Percentiles rank a stretch among this genome's conserved stretches.
These are phyloP conservation scores for Lota lota DNA, from an alignment of 2,113 vertebrate genomes.

Conservation along the genomic window DNA sequence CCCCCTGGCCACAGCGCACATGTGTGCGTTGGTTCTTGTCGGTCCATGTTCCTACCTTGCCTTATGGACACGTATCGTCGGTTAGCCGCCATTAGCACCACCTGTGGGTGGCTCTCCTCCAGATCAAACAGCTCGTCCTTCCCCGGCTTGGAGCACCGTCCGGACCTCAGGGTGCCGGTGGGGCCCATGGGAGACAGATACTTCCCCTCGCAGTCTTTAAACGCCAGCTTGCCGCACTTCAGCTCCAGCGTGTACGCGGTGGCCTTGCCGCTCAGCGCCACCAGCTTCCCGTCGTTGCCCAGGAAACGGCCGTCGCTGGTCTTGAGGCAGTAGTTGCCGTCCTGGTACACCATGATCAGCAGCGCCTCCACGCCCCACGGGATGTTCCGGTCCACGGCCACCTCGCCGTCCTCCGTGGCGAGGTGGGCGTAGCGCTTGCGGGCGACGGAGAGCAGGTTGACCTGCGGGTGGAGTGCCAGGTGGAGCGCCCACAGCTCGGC, in stretches of 20 bases:
- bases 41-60: constrained; percentile 78
- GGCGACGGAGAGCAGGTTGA: constrained; percentile 88
- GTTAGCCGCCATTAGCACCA: constrained; percentile 87
- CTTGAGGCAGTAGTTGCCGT: constrained; percentile 88
- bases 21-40: neutral
- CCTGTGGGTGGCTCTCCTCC: constrained; percentile 94
- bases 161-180: constrained; percentile 85
- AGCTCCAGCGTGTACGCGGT: constrained; percentile 89
- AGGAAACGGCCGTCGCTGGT: constrained; percentile 88
- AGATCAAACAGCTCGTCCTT: constrained; percentile 96
- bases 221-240: constrained; percentile 90
- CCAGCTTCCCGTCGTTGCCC: constrained; percentile 83
- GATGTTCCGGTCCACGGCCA: constrained; percentile 85
- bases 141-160: constrained; percentile 88
- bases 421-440: constrained; percentile 91
- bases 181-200: constrained; percentile 91
- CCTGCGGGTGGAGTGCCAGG: constrained; percentile 92
- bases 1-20: neutral
- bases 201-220: constrained; percentile 91
- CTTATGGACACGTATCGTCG: constrained; percentile 88
- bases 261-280: constrained; percentile 72
- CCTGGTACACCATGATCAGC: constrained; percentile 87
- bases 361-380: constrained; percentile 93
- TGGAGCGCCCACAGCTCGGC: constrained; percentile 91
- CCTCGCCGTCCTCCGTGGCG: constrained; percentile 82